Percentiles rank a stretch among this genome's conserved stretches.
These are phyloP conservation scores for Rotaria magnacalcarata DNA, from an alignment of 2,888 invertebrate species.

Conservation along the genomic window DNA sequence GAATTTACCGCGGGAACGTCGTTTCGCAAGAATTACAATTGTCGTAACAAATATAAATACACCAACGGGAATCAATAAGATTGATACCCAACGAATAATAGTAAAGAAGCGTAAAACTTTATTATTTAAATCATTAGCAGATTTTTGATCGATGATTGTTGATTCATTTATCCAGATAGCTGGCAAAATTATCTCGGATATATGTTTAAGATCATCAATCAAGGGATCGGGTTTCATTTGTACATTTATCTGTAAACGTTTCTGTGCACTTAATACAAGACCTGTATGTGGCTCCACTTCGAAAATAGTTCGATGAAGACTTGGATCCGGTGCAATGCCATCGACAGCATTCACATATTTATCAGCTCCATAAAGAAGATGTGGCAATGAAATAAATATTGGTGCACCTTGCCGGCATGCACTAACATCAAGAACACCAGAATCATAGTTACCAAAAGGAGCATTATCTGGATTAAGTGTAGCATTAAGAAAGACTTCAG, in stretches of 20 bases:
- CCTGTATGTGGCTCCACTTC: slow-evolving; percentile 68
- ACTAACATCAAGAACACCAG: slow-evolving; percentile 50
- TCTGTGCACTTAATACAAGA: slow-evolving; percentile 48
- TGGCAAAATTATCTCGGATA: slow-evolving; percentile 37
- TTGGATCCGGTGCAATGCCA: slow-evolving; percentile 68
- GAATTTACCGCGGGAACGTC: not conserved
- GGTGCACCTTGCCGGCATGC: slow-evolving; percentile 66
- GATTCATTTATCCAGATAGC: slow-evolving; percentile 35
- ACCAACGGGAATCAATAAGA: slow-evolving; percentile 26
- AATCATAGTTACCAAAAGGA: slow-evolving; percentile 50
- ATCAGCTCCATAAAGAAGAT: slow-evolving; percentile 72
- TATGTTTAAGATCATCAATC: not conserved
- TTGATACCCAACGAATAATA: slow-evolving; percentile 16
- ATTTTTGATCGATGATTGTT: slow-evolving; percentile 29
- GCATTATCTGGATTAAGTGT: slow-evolving; percentile 49
- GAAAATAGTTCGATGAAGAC: slow-evolving; percentile 71
- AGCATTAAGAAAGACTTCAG: slow-evolving; percentile 48
- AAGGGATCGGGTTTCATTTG: not conserved
- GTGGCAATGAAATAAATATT: slow-evolving; percentile 74
- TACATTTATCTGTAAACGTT: slow-evolving; percentile 49
- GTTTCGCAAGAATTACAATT: slow-evolving; percentile 10
- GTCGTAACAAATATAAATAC: slow-evolving; percentile 30
- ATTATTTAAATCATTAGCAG: not conserved
- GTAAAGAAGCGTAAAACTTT: not conserved
- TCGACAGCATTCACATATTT: slow-evolving; percentile 66